Conservation (phyloP, 1,140 invertebrate species). For the Brachionus asplanchnoidis region DNA sequence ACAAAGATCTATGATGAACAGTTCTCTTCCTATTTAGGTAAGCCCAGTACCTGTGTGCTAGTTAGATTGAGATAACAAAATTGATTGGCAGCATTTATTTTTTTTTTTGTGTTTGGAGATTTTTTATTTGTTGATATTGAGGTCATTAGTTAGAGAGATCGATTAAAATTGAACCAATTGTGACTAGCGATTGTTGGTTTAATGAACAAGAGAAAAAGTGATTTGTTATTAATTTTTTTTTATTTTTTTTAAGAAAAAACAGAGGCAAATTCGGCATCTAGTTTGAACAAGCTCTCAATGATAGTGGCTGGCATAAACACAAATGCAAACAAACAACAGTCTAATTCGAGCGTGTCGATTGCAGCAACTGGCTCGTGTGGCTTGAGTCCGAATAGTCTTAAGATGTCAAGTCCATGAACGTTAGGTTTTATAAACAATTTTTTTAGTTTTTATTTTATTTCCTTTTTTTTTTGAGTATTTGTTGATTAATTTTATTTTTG, state of each 20-base stretch:
- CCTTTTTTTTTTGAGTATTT: background rate
- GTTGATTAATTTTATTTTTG: background rate
- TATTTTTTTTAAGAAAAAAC: background rate
- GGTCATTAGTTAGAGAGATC: background rate
- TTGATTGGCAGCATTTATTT: background rate
- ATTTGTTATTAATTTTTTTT: background rate
- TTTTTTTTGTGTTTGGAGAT: background rate
- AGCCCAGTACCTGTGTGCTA: background rate
- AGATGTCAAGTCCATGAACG: conserved; percentile 9
- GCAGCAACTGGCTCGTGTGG: background rate
- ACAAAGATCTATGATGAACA: conserved; percentile 16
- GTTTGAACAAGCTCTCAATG: conserved; percentile 20
- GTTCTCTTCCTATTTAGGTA: conserved; percentile 20
- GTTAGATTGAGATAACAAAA: background rate
- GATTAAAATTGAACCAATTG: background rate
- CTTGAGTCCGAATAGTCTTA: conserved; percentile 7
- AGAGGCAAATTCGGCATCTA: conserved; percentile 23
- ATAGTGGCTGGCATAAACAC: conserved; percentile 34
- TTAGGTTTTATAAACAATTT: background rate
- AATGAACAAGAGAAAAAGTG: background rate
- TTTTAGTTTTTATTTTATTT: background rate
- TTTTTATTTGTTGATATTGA: background rate
- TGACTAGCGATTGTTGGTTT: background rate
- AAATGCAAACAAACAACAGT: conserved; percentile 15
- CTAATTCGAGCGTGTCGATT: background rate